phyloP scores from a whole-genome alignment of 2,797 vertebrate genomes.

The Tauraco hartlaubi region DNA sequence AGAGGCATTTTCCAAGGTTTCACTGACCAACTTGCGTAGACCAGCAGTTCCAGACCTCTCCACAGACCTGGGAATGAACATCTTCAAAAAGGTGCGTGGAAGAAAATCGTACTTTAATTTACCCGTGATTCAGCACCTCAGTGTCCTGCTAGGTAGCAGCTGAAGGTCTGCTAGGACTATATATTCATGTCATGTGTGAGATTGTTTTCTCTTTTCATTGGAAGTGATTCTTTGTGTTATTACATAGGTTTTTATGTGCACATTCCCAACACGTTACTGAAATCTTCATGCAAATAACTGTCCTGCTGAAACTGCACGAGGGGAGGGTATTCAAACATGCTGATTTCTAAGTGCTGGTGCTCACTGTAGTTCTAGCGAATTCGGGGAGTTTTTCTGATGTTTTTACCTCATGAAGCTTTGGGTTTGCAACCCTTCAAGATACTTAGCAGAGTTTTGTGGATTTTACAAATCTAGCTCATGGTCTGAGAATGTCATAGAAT shows the following conservation, averaged over 20 bases:
- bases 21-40: slow-evolving; percentile 93
- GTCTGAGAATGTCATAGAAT: background rate
- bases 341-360: background rate
- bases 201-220: background rate
- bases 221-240: background rate
- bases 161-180: background rate
- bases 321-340: background rate
- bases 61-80: slow-evolving; percentile 95
- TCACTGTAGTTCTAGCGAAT: background rate
- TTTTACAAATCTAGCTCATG: background rate
- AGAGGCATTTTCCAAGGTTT: slow-evolving; percentile 94
- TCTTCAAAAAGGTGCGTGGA: slow-evolving; percentile 94
- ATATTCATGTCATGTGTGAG: background rate
- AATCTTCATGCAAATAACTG: background rate
- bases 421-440: background rate
- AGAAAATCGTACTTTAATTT: background rate
- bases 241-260: background rate
- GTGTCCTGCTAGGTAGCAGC: background rate
- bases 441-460: background rate
- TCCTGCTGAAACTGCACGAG: background rate
- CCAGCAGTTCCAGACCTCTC: slow-evolving; percentile 95
- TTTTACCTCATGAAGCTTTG: background rate
- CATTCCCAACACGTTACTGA: background rate
- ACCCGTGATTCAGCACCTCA: background rate
- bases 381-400: background rate